Percentiles rank a stretch among this genome's conserved stretches.
Evolutionary conservation across 1,140 invertebrate genomes (phyloP).

Genomic region (Calosoma granatense): DNA sequence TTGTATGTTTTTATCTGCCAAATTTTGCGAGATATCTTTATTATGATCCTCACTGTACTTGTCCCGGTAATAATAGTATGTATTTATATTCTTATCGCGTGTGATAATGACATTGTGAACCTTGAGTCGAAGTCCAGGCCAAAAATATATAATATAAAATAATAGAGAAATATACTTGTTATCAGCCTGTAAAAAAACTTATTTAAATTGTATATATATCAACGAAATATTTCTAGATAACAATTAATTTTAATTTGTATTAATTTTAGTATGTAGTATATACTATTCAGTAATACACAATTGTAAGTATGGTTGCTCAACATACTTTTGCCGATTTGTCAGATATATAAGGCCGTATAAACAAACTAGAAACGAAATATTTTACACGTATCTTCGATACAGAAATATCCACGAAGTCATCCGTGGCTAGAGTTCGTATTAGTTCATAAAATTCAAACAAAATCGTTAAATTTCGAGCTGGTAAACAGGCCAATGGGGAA

Average conservation of each 20-base stretch:
- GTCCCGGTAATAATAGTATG: neutral
- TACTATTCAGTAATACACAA: neutral
- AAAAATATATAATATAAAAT: neutral
- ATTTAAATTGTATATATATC: too few relatives aligned
- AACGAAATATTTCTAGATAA: neutral
- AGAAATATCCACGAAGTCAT: neutral
- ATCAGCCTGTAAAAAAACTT: neutral
- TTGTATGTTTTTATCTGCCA: neutral
- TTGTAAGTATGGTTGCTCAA: too few relatives aligned
- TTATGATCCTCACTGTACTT: neutral
- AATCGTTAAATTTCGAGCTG: neutral
- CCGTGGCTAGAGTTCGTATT: neutral
- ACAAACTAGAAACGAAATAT: too few relatives aligned
- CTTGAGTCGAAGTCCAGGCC: neutral
- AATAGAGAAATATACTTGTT: neutral
- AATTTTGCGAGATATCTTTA: neutral
- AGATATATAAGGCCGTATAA: neutral
- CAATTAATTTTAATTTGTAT: too few relatives aligned
- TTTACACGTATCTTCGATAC: too few relatives aligned
- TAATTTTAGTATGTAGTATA: neutral
- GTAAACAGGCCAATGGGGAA: neutral
- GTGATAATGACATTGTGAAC: neutral
- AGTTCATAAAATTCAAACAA: neutral
- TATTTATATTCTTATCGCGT: neutral
- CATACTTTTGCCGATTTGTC: neutral